Evolutionary conservation across 2,113 vertebrate species (phyloP).

Genomic region (Notechis scutatus): DNA sequence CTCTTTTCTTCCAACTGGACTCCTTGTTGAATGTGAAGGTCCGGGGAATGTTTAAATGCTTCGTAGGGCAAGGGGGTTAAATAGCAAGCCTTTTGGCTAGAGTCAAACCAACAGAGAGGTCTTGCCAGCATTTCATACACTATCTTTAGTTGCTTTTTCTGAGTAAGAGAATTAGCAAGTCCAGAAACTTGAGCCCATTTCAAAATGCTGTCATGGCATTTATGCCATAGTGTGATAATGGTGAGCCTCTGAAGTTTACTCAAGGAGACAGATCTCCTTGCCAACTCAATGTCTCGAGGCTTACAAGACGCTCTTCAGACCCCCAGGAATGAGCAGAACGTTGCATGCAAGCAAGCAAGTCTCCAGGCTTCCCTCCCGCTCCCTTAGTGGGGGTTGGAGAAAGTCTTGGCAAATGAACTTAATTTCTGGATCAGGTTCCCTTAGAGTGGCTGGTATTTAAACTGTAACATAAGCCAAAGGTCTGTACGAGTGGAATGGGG

Average conservation of each 20-base stretch:
- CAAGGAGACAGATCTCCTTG: background rate
- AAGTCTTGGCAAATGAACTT: background rate
- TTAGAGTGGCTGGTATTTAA: background rate
- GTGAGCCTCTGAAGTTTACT: background rate
- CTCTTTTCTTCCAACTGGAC: too few relatives aligned
- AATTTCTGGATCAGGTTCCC: background rate
- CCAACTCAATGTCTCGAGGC: background rate
- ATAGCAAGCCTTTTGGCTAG: background rate
- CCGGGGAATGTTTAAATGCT: background rate
- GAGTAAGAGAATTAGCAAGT: background rate
- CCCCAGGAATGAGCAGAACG: background rate
- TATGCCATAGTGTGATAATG: background rate
- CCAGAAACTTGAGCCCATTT: background rate
- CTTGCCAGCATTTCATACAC: background rate
- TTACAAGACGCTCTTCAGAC: background rate
- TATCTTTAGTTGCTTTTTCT: background rate
- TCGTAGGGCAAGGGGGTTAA: background rate
- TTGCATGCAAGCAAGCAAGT: background rate
- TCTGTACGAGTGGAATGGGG: background rate
- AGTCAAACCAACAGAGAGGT: background rate
- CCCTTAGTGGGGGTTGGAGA: background rate
- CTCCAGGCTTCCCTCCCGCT: background rate
- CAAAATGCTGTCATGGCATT: background rate
- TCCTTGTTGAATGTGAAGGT: background rate
- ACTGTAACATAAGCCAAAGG: conserved; percentile 9